Conservation (phyloP, 2,113 vertebrate genomes). For the Abramis brama region DNA sequence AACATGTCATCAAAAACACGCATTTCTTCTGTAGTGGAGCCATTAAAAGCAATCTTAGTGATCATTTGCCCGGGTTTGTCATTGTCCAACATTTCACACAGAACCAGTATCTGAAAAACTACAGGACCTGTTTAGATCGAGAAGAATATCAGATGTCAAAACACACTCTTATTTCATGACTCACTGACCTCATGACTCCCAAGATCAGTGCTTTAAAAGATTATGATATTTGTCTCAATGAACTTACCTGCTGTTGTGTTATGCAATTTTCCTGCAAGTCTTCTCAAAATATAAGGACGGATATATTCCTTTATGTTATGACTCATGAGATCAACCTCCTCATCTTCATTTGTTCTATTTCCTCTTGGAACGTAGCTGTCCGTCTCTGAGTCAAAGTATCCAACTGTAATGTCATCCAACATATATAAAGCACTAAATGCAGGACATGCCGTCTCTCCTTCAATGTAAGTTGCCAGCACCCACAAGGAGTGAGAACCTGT, state of each 20-base stretch:
- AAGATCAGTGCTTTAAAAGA: no score
- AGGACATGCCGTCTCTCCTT: background rate
- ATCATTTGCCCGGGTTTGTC: background rate
- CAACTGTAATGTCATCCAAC: conserved; percentile 23
- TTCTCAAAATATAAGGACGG: no score
- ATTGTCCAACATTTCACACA: background rate
- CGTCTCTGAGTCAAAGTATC: background rate
- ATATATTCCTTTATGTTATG: no score
- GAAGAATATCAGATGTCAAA: background rate
- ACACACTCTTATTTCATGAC: no score
- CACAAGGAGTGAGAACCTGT: background rate
- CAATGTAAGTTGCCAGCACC: background rate
- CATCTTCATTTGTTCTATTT: background rate
- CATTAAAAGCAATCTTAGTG: background rate
- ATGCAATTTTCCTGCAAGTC: no score
- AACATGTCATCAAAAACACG: background rate
- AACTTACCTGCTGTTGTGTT: no score
- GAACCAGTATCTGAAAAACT: background rate
- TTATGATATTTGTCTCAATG: no score
- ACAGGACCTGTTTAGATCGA: background rate
- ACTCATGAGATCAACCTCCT: background rate
- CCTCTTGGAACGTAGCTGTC: background rate
- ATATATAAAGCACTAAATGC: background rate
- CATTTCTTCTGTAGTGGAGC: background rate
- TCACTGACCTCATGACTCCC: no score